Base-by-base conservation (phyloP, 2,888 invertebrate species). In the Synanthedon vespiformis region DNA sequence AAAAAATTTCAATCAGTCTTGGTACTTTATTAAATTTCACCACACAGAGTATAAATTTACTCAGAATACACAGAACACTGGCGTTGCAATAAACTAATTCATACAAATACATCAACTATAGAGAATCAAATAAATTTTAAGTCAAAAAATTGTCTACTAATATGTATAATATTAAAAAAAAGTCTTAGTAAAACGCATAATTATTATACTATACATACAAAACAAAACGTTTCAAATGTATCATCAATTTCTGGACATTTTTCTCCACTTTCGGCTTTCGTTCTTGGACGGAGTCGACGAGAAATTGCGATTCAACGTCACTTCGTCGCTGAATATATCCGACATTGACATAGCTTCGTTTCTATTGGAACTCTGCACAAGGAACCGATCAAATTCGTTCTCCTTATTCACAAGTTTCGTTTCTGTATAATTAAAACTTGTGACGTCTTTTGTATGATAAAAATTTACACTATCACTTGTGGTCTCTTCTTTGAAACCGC, bases 281-380 rank as follows among this genome's bases (percentile, higher is more conserved):
- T 75, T 86, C 58, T 86, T 87, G 2, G 87, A 88, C 12, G 88
- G 88, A 14, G 88, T 88, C 2, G 88, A 88, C 2, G 87, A 85
- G 56, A 83, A 87, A 54, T 87, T 87, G 57, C 85, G 85, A 57
- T 80, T 80, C 51, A 85, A 84, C 0, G 83, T 76, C 69, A 88
- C 68, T 16, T 87, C 87, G 1, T 88, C 87, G 0, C 73, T 69
- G 49, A 87, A 85, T 50, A 83, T 76, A 40, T 86, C 87, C 0
- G 88, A 87, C 70, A 87, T 81, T 0, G 85, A 86, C 77, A 83
- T 77, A 0, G 78, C 69, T 11, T 86, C 84, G 44, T 73, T 77
- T 60, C 74, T 78, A 41, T 64, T 74, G 0, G 74, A 58, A 6
- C 65, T 61, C 54, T 76, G 75, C 16, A 70, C 66, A 5, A 80